Percentiles rank a stretch among this genome's conserved stretches.
These are phyloP conservation scores for Pyrocephalus nanus DNA, from an alignment of 2,797 vertebrate species.

Conservation along the genomic window DNA sequence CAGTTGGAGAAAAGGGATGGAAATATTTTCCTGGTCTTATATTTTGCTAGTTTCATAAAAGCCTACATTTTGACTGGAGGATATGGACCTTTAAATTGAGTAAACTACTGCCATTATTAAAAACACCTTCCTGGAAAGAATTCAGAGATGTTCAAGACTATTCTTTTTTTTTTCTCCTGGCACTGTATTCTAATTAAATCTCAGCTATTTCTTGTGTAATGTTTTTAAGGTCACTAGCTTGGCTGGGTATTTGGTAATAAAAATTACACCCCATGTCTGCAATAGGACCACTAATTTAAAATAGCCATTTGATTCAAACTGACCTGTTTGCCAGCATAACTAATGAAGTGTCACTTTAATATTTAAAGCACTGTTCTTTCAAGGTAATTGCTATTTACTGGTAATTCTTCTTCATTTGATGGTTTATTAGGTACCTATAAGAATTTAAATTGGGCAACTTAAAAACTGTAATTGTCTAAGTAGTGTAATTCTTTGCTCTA, in stretches of 20 bases:
- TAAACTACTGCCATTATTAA: conserved; percentile 61
- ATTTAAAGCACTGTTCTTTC: conserved; percentile 49
- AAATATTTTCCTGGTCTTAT: neutral
- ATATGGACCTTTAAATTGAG: conserved; percentile 41
- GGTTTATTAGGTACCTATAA: conserved; percentile 51
- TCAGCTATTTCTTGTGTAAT: conserved; percentile 43
- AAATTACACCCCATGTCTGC: conserved; percentile 19
- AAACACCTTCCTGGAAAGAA: conserved; percentile 61
- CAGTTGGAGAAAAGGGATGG: neutral
- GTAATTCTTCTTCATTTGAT: conserved; percentile 60
- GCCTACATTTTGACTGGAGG: conserved; percentile 22
- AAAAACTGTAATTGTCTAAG: conserved; percentile 67
- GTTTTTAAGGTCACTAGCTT: conserved; percentile 50
- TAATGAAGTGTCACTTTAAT: conserved; percentile 50
- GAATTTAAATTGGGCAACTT: conserved; percentile 57
- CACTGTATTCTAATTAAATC: conserved; percentile 54
- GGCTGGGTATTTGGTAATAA: conserved; percentile 40
- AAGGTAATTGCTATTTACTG: conserved; percentile 56
- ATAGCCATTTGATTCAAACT: neutral
- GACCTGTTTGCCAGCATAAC: conserved; percentile 17
- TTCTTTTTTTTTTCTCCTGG: neutral
- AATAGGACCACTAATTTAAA: conserved; percentile 32
- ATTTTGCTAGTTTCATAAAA: conserved; percentile 31
- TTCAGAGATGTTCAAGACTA: conserved; percentile 38
- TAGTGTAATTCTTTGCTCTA: conserved; percentile 50